Conservation (phyloP, 1,140 invertebrate genomes). For the roundworm (Caenorhabditis elegans) region DNA sequence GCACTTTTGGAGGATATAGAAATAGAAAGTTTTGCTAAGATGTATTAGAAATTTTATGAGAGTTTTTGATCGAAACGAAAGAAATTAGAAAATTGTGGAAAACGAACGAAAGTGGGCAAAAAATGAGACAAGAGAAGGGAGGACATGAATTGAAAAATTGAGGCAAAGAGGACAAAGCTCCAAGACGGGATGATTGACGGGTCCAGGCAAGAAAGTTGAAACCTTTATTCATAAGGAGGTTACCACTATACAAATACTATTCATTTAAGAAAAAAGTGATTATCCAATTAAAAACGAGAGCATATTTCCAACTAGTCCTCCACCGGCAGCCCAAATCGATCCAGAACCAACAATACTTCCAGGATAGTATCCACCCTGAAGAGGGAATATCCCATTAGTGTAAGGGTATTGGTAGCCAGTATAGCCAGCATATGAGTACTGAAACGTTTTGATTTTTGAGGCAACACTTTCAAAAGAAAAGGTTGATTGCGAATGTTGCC, state of each 20-base stretch:
- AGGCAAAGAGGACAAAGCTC: not conserved
- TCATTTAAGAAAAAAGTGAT: no score
- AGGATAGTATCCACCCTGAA: not conserved
- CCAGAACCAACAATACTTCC: conserved; percentile 14
- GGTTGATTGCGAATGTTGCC: no score
- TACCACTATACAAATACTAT: not conserved
- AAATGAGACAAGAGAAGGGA: not conserved
- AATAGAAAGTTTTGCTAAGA: not conserved
- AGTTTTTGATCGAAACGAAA: not conserved
- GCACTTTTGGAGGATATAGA: not conserved
- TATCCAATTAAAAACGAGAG: conserved; percentile 21
- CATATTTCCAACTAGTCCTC: conserved; percentile 28
- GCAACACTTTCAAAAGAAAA: no score
- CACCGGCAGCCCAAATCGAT: conserved; percentile 32
- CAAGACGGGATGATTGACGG: not conserved
- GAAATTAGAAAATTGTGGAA: not conserved
- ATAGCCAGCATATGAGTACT: not conserved
- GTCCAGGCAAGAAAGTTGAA: not conserved
- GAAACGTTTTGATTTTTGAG: not conserved
- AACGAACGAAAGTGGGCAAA: not conserved
- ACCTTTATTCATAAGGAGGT: conserved; percentile 6
- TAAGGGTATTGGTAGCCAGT: not conserved
- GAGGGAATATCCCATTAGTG: not conserved
- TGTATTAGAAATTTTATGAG: not conserved
- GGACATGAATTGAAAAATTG: not conserved